These are phyloP conservation scores for Chymomyza fuscimana DNA, from an alignment of 2,888 invertebrate genomes.

Conservation along the genomic window DNA sequence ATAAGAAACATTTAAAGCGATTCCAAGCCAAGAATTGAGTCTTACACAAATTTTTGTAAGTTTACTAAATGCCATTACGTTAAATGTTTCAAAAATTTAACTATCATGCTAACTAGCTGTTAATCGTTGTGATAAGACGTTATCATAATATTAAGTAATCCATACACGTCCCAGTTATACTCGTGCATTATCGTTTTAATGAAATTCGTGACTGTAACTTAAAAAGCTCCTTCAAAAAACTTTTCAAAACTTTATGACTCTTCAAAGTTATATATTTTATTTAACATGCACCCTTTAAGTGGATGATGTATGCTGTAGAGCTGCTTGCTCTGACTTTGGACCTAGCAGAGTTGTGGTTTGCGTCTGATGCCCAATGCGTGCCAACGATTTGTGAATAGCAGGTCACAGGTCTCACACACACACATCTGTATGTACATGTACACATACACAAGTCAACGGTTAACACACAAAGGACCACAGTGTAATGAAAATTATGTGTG, in stretches of 20 bases:
- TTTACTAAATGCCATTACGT: no score
- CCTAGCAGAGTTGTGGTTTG: constrained; percentile 5
- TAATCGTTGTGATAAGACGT: no score
- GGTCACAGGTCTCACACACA: not conserved
- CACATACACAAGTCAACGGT: not conserved
- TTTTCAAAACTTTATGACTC: not conserved
- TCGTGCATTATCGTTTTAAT: no score
- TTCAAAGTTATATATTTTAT: not conserved
- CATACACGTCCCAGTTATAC: no score
- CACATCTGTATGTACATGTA: constrained; percentile 18
- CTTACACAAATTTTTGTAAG: no score
- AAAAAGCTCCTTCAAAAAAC: no score
- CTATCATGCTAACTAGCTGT: no score
- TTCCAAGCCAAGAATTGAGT: no score
- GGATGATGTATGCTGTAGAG: not conserved
- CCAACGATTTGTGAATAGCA: constrained; percentile 64
- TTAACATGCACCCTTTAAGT: not conserved
- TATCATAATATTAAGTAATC: no score
- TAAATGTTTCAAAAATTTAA: no score
- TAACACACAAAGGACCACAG: constrained; percentile 51
- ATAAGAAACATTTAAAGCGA: no score
- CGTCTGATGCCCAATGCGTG: constrained; percentile 54
- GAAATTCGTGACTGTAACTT: no score
- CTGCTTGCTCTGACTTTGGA: not conserved
- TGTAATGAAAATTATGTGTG: constrained; percentile 73